A percentile compares a stretch with the other conserved stretches of the same genome.
Evolutionary conservation across 1,140 invertebrate genomes (phyloP).

Genomic region (Chironomus tepperi): DNA sequence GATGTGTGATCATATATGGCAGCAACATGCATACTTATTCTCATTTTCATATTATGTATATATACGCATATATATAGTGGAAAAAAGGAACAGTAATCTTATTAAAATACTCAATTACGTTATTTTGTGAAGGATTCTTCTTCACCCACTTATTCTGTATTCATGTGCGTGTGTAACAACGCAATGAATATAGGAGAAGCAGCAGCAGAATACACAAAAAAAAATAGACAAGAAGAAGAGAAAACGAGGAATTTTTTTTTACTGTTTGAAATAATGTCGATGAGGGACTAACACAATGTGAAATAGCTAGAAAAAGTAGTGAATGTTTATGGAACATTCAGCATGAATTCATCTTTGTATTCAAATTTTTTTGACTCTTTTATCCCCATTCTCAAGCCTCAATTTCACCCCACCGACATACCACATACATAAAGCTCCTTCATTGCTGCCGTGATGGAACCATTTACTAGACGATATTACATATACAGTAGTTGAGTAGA

Average conservation of each 20-base stretch:
- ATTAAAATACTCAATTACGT: slow-evolving; percentile 23
- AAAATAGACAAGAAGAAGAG: not conserved
- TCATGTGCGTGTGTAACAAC: not conserved
- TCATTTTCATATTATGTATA: not conserved
- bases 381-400: not conserved
- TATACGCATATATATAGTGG: not conserved
- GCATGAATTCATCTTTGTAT: slow-evolving; percentile 1
- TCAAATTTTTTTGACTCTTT: not conserved
- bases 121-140: not conserved
- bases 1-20: too few species aligned
- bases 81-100: slow-evolving; percentile 5
- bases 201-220: too few species aligned
- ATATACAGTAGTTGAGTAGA: too few species aligned
- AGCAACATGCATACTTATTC: too few species aligned
- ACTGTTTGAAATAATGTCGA: not conserved
- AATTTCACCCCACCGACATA: too few species aligned
- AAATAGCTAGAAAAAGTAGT: not conserved
- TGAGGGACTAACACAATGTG: not conserved
- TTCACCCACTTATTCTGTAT: slow-evolving; percentile 7
- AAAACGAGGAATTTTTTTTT: not conserved
- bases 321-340: not conserved
- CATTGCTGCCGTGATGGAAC: too few species aligned
- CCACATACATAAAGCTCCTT: too few species aligned
- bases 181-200: not conserved
- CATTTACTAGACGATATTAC: too few species aligned